Conservation (phyloP, 2,797 vertebrate species). For the Apogon hyalosoma region DNA sequence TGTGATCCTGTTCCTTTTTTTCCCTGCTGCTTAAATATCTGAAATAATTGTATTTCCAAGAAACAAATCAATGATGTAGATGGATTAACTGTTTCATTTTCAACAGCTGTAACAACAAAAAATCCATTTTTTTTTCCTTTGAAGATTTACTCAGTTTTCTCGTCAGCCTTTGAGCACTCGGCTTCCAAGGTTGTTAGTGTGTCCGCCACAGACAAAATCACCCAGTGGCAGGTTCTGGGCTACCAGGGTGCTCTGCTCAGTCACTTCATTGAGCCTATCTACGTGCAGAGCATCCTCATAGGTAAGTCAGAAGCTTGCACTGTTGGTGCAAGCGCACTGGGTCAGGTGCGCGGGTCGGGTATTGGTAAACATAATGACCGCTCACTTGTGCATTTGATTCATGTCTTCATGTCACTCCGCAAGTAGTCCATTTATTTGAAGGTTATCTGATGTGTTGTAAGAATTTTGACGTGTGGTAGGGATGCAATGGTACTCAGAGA, state of each 20-base stretch:
- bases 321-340: too few relatives aligned
- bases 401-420: neutral
- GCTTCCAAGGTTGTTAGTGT: conserved; percentile 87
- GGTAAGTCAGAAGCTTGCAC: conserved; percentile 79
- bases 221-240: conserved; percentile 94
- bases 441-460: too few relatives aligned
- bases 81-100: neutral
- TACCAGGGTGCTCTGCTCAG: conserved; percentile 94
- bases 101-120: neutral
- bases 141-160: conserved; percentile 87
- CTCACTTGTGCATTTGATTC: too few relatives aligned
- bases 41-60: too few relatives aligned
- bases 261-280: conserved; percentile 94
- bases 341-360: too few relatives aligned
- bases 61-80: neutral
- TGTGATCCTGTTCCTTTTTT: conserved; percentile 6
- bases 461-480: too few relatives aligned
- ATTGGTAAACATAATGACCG: too few relatives aligned
- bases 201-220: conserved; percentile 93
- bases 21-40: neutral
- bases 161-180: conserved; percentile 78
- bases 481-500: too few relatives aligned
- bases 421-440: too few relatives aligned
- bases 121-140: conserved; percentile 8
- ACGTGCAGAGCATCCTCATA: conserved; percentile 89